phyloP scores from a whole-genome alignment of 2,888 invertebrate species.

The Craniophora ligustri region DNA sequence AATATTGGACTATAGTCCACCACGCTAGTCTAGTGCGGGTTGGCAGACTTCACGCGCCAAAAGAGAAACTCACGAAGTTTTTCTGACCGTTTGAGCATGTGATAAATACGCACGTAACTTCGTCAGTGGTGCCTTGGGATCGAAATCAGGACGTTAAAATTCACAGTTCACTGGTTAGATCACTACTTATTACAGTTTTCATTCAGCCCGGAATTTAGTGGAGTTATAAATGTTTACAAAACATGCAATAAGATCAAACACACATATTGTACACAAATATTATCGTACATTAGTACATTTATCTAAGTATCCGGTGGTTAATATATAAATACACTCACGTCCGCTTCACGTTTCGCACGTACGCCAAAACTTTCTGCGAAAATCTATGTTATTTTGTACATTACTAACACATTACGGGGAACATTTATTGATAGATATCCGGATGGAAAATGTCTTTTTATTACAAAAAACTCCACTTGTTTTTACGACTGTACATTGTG shows the following conservation, averaged over 20 bases:
- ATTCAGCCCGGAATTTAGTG: too few species aligned
- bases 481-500: too few species aligned
- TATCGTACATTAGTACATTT: conserved; percentile 28
- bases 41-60: too few species aligned
- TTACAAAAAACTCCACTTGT: neutral
- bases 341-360: conserved; percentile 22
- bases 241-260: conserved; percentile 18
- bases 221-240: conserved; percentile 38
- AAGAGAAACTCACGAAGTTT: too few species aligned
- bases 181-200: neutral
- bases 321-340: conserved; percentile 11
- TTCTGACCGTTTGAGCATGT: too few species aligned
- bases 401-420: neutral
- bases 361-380: conserved; percentile 4
- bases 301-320: conserved; percentile 25
- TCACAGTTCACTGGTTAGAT: too few species aligned
- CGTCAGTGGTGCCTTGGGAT: too few species aligned
- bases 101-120: too few species aligned
- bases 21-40: too few species aligned
- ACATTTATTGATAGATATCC: neutral
- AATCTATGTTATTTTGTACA: conserved; percentile 1
- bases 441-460: neutral
- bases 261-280: conserved; percentile 37
- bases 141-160: too few species aligned
- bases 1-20: too few species aligned